Base-by-base conservation (phyloP, 2,797 vertebrate genomes). In the Halcyon smyrnensis region DNA sequence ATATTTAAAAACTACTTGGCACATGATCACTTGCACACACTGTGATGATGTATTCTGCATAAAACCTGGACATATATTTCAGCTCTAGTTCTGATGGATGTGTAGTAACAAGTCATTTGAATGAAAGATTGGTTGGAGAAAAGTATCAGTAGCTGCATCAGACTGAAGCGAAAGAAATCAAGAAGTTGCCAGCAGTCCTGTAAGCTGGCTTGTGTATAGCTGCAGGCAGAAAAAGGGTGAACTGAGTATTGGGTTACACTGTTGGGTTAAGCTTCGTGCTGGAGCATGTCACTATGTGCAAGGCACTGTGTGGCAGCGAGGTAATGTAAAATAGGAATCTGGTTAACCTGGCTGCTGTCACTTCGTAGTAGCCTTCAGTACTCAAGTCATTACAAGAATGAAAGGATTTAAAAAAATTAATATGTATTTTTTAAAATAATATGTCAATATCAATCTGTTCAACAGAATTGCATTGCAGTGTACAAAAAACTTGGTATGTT, bases 111-210 rank as follows among this genome's bases (percentile, higher is more conserved):
- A 96, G 34, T 91, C 59, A 74, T 74, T 20, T 50, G 68, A 84
- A 43, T 56, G 73, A 93, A 84, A 65, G 78, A 54, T 60, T 36
- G 60, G 60, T 77, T 70, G 74, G 74, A 77, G 80, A 57, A 90
- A 43, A 70, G 74, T 76, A 94, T 57, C 83, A 70, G 70, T 77
- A 76, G 48, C 85, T 94, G 71, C 57, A 71, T 93, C 67, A 71
- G 48, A 54, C 45, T 82, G 59, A 67, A 67, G 67, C 67, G 80
- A 91, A 90, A 82, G 91, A 67, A 84, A 74, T 80, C 59, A 79
- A 73, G 83, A 87, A 79, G 45, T 80, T 94, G 88, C 69, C 79
- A 67, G 73, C 36, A 91, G n/a, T 90, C 12, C 68, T 69, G 37
- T 80, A 46, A 89, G 73, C 68, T 82, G 71, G 59, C 17, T 74